phyloP scores from a whole-genome alignment of 2,888 invertebrate genomes.

The Nomada ruficornis region DNA sequence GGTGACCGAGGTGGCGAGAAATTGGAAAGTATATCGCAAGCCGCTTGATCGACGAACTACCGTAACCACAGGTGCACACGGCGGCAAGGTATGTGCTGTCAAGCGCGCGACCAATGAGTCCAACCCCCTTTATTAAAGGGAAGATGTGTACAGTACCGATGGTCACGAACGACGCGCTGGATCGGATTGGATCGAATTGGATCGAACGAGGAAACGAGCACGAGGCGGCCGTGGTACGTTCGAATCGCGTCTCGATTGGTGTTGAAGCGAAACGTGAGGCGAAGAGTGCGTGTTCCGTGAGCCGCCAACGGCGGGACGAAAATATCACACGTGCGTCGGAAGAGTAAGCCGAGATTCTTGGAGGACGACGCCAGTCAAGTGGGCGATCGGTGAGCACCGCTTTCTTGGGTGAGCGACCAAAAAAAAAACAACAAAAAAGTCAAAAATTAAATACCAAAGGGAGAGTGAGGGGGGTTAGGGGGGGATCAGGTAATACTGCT shows the following conservation, averaged over 20 bases:
- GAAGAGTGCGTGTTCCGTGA: conserved; percentile 72
- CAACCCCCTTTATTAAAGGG: conserved; percentile 1
- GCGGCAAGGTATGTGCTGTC: conserved; percentile 40
- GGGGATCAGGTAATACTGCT: conserved; percentile 3
- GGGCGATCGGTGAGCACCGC: conserved; percentile 61
- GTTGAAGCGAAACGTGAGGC: conserved; percentile 53
- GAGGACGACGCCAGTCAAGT: conserved; percentile 65
- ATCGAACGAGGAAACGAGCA: conserved; percentile 6
- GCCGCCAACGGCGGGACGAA: conserved; percentile 72
- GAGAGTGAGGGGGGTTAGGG: conserved; percentile 28
- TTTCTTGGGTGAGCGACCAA: conserved; percentile 62
- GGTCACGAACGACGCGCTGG: conserved; percentile 7
- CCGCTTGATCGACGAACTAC: conserved; percentile 31
- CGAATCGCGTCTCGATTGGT: conserved; percentile 37
- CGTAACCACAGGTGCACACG: conserved; percentile 34
- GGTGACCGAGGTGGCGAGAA: conserved; percentile 23
- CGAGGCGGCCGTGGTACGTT: conserved; percentile 17
- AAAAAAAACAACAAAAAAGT: conserved; percentile 11
- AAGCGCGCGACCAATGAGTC: conserved; percentile 47
- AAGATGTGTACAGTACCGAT: conserved; percentile 5
- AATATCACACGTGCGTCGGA: conserved; percentile 79
- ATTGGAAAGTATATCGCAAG: conserved; percentile 14
- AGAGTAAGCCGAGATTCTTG: conserved; percentile 67
- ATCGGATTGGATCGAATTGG: conserved; percentile 12
- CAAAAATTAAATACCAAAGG: conserved; percentile 32